Conservation (phyloP, 2,888 invertebrate genomes). For the Agelastica alni region DNA sequence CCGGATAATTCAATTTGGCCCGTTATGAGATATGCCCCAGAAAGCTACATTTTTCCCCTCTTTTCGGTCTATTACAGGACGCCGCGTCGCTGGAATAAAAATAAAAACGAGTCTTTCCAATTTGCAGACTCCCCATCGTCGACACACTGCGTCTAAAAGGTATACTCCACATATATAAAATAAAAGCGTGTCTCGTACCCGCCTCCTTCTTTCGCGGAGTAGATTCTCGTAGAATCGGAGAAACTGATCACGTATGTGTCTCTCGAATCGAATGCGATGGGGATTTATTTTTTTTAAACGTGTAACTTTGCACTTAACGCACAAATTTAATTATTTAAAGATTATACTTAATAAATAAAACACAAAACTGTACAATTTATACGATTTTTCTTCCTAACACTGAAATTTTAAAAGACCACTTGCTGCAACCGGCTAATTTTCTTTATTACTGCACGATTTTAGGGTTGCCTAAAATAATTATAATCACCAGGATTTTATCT, state of each 20-base stretch:
- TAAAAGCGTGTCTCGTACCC: constrained; percentile 9
- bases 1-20: constrained; percentile 22
- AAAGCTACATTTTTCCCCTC: constrained; percentile 17
- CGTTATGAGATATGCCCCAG: constrained; percentile 22
- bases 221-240: constrained; percentile 7
- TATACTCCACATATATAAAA: constrained; percentile 17
- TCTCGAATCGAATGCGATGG: not conserved
- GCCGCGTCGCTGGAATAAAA: constrained; percentile 26
- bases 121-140: constrained; percentile 22
- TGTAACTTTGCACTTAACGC: no score
- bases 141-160: constrained; percentile 15
- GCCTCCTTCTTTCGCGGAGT: not conserved
- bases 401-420: no score
- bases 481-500: no score
- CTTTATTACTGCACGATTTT: no score
- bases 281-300: no score
- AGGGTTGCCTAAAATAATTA: no score
- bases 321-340: no score
- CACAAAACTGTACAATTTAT: no score
- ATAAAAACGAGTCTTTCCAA: constrained; percentile 30
- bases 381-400: no score
- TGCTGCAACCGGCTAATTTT: no score
- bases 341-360: no score
- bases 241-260: constrained; percentile 14
- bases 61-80: constrained; percentile 37